These are phyloP conservation scores for Diplodus puntazzo DNA, from an alignment of 2,797 vertebrate genomes.

Conservation along the genomic window DNA sequence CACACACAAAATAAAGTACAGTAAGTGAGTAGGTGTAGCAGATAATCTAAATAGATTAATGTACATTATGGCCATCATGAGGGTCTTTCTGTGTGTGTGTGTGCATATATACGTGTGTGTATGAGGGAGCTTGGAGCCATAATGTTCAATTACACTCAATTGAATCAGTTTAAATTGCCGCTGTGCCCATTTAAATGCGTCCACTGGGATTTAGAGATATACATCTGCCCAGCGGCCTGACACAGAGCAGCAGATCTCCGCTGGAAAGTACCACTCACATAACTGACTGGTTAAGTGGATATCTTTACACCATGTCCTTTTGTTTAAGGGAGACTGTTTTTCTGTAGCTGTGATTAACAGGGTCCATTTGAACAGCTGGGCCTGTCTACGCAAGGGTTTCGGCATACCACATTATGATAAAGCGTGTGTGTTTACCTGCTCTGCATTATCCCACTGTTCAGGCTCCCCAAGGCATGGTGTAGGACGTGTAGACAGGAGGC, in stretches of 20 bases:
- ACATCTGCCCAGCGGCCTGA: slow-evolving; percentile 42
- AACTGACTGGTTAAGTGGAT: slow-evolving; percentile 36
- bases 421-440: slow-evolving; percentile 84
- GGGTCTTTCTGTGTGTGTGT: background rate
- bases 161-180: slow-evolving; percentile 57
- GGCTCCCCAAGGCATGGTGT: slow-evolving; percentile 90
- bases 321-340: background rate
- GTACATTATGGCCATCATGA: slow-evolving; percentile 23
- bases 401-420: background rate
- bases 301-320: slow-evolving; percentile 31
- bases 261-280: slow-evolving; percentile 30
- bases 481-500: slow-evolving; percentile 92
- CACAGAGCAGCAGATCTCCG: slow-evolving; percentile 10
- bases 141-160: slow-evolving; percentile 59
- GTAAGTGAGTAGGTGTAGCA: background rate
- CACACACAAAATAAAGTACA: slow-evolving; percentile 15
- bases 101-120: slow-evolving; percentile 21
- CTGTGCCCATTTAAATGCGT: slow-evolving; percentile 41
- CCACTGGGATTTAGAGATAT: slow-evolving; percentile 45
- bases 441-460: slow-evolving; percentile 91
- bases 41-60: slow-evolving; percentile 23
- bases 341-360: slow-evolving; percentile 14
- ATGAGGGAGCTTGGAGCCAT: slow-evolving; percentile 26
- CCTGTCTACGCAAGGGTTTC: background rate
- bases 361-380: slow-evolving; percentile 24